Evolutionary conservation across 2,113 vertebrate genomes (phyloP).

Genomic region (Gambusia holbrooki): DNA sequence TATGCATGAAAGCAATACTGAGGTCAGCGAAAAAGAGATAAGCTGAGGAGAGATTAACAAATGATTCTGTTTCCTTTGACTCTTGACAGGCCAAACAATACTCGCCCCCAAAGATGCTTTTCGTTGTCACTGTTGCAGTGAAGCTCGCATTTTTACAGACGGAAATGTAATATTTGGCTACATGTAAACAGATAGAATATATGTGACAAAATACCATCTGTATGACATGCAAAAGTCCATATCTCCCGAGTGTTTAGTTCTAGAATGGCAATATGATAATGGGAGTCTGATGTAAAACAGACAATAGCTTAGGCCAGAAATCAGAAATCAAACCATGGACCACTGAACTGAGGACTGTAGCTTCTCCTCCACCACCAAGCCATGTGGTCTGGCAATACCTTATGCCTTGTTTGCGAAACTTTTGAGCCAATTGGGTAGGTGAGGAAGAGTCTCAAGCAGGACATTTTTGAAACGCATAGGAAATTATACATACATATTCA

Average conservation of each 20-base stretch:
- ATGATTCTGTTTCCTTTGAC: slow-evolving; percentile 1
- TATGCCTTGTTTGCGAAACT: too few species aligned
- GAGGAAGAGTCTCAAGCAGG: too few species aligned
- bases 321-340: too few species aligned
- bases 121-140: neutral
- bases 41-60: slow-evolving; percentile 2
- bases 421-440: too few species aligned
- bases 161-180: neutral
- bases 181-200: neutral
- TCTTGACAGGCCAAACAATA: neutral
- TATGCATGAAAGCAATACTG: slow-evolving; percentile 10
- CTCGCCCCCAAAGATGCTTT: neutral
- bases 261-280: neutral
- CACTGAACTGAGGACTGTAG: too few species aligned
- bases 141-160: neutral
- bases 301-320: too few species aligned
- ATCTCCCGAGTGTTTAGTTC: neutral
- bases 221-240: neutral
- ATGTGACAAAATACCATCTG: neutral
- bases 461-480: too few species aligned
- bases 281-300: neutral
- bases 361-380: too few species aligned
- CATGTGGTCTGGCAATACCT: too few species aligned
- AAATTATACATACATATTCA: too few species aligned
- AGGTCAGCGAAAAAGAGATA: slow-evolving; percentile 17